Evolutionary conservation across 30 jellyfish, hydroid and myxozoan species (phyloP).

Genomic region (Aurelia aurita complex sp. Pacific): DNA sequence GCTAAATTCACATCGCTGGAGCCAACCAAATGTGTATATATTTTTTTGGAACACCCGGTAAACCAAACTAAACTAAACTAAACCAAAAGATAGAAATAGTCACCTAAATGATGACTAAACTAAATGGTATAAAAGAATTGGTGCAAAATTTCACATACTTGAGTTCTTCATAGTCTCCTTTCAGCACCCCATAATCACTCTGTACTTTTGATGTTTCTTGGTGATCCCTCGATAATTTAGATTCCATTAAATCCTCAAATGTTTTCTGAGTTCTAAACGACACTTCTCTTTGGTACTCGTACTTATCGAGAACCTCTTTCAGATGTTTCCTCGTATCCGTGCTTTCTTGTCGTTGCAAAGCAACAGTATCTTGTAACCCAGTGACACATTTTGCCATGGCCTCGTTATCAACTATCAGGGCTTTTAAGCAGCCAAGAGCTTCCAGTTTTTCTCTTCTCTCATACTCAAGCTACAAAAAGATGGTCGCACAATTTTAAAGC

Average conservation of each 20-base stretch:
- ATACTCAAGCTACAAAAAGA: slow-evolving; percentile 38
- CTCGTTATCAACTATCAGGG: slow-evolving; percentile 85
- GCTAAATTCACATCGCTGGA: no score
- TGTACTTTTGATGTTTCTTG: slow-evolving; percentile 24
- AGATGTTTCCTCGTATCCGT: slow-evolving; percentile 53
- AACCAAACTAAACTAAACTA: no score
- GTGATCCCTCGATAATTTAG: slow-evolving; percentile 49
- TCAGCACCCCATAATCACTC: slow-evolving; percentile 25
- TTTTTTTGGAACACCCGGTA: no score
- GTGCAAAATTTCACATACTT: slow-evolving; percentile 11
- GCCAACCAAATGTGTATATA: no score
- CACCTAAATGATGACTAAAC: no score
- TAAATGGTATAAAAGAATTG: no score
- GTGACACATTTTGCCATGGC: slow-evolving; percentile 70
- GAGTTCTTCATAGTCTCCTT: slow-evolving; percentile 37
- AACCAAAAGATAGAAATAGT: no score
- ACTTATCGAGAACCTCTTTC: slow-evolving; percentile 67
- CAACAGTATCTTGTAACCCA: slow-evolving; percentile 75
- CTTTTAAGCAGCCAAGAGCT: slow-evolving; percentile 84
- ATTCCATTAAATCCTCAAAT: slow-evolving; percentile 65
- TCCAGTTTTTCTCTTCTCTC: slow-evolving; percentile 76
- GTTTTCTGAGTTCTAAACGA: slow-evolving; percentile 59
- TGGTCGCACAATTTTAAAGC: background rate
- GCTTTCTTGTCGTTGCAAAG: slow-evolving; percentile 69
- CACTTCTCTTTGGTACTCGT: slow-evolving; percentile 60